A percentile compares a stretch with the other conserved stretches of the same genome.
Evolutionary conservation across 2,888 invertebrate genomes (phyloP).

Genomic region (Oeneis ivallda): DNA sequence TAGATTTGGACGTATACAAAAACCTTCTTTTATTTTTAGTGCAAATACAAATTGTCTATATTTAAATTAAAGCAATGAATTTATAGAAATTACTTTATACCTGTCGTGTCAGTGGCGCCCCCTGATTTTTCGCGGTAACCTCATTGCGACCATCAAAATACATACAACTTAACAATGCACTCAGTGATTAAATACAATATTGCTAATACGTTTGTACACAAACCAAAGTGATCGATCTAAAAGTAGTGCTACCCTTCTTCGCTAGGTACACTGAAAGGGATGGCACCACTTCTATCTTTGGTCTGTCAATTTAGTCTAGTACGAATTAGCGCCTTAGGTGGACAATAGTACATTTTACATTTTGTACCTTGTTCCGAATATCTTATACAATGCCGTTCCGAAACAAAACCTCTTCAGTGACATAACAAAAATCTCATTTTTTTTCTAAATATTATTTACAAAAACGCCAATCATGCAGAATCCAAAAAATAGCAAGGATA

Average conservation of each 20-base stretch:
- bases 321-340: neutral
- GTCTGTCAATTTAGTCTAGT: neutral
- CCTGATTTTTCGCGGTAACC: no score
- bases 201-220: neutral
- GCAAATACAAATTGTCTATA: no score
- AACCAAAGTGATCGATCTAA: neutral
- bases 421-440: no score
- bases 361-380: constrained; percentile 1
- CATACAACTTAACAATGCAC: constrained; percentile 1
- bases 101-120: no score
- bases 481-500: no score
- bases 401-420: neutral
- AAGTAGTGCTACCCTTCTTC: neutral
- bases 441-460: no score
- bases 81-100: no score
- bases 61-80: no score
- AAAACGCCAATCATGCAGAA: no score
- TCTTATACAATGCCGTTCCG: neutral
- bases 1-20: no score
- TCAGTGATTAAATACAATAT: neutral
- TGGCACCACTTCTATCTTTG: neutral
- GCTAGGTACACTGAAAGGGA: neutral
- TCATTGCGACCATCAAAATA: neutral
- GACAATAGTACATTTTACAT: neutral
- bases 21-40: no score